phyloP scores from a whole-genome alignment of 2,797 vertebrate genomes.

The Chelidonichthys spinosus region DNA sequence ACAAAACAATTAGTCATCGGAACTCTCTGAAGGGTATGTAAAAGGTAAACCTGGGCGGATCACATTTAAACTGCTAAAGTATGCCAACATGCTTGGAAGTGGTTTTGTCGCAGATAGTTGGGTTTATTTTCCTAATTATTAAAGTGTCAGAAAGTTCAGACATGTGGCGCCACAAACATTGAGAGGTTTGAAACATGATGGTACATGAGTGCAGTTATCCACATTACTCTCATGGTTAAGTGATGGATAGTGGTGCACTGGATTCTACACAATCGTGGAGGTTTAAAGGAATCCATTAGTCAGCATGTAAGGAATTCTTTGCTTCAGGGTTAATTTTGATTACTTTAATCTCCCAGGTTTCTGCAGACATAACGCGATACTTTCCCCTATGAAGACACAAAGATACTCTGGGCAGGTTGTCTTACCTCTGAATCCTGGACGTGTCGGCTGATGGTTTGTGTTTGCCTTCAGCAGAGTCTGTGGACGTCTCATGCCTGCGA shows the following conservation, averaged over 20 bases:
- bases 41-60: constrained; percentile 15
- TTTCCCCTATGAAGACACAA: background rate
- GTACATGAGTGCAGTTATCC: constrained; percentile 42
- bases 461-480: constrained; percentile 61
- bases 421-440: constrained; percentile 86
- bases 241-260: constrained; percentile 22
- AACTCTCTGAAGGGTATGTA: constrained; percentile 15
- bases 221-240: constrained; percentile 11
- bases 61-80: background rate
- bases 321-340: constrained; percentile 25
- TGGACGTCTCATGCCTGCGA: constrained; percentile 61
- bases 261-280: constrained; percentile 26
- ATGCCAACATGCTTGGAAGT: background rate
- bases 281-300: constrained; percentile 12
- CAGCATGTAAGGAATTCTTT: constrained; percentile 24
- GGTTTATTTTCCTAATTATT: constrained; percentile 45
- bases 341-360: background rate
- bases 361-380: background rate
- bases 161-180: constrained; percentile 22
- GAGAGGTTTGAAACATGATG: constrained; percentile 44
- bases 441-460: constrained; percentile 72
- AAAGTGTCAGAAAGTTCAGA: constrained; percentile 54
- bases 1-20: constrained; percentile 26
- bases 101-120: background rate
- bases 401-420: constrained; percentile 25